Conservation (phyloP, 2,113 vertebrate species). For the Chascanopsetta lugubris region DNA sequence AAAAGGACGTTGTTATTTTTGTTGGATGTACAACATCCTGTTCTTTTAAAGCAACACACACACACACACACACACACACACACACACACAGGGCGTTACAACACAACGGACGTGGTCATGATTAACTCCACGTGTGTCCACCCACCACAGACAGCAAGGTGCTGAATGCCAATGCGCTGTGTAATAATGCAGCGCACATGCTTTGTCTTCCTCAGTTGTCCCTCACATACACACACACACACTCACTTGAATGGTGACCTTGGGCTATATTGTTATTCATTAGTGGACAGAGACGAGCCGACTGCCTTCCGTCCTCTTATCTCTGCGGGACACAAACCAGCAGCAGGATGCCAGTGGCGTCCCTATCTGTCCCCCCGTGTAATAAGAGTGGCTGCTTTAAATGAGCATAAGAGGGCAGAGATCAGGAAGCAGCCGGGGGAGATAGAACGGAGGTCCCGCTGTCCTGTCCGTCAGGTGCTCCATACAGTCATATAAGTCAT, state of each 20-base stretch:
- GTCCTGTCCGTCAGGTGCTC: slow-evolving; percentile 18
- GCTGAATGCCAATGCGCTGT: slow-evolving; percentile 32
- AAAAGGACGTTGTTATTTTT: background rate
- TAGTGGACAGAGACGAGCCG: slow-evolving; percentile 46
- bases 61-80: background rate
- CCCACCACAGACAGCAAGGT: slow-evolving; percentile 6
- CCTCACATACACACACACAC: background rate
- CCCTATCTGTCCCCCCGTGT: slow-evolving; percentile 51
- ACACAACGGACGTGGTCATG: slow-evolving; percentile 18
- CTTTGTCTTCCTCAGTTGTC: background rate
- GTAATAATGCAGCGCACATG: slow-evolving; percentile 19
- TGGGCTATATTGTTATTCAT: slow-evolving; percentile 75
- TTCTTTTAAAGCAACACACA: slow-evolving; percentile 7
- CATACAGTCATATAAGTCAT: background rate
- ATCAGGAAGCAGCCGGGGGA: slow-evolving; percentile 29
- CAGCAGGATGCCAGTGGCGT: slow-evolving; percentile 33
- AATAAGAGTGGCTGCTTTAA: slow-evolving; percentile 54
- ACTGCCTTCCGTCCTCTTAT: slow-evolving; percentile 50
- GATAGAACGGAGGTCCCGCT: background rate
- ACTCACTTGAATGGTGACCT: slow-evolving; percentile 60
- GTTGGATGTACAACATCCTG: background rate
- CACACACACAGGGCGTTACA: no score
- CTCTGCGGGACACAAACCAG: slow-evolving; percentile 57
- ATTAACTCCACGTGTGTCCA: slow-evolving; percentile 22
- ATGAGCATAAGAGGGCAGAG: slow-evolving; percentile 30